Evolutionary conservation across 2,113 vertebrate genomes (phyloP), one percentile per base, ranked within the genome.

Genomic region (Pogonocichla stellata): DNA sequence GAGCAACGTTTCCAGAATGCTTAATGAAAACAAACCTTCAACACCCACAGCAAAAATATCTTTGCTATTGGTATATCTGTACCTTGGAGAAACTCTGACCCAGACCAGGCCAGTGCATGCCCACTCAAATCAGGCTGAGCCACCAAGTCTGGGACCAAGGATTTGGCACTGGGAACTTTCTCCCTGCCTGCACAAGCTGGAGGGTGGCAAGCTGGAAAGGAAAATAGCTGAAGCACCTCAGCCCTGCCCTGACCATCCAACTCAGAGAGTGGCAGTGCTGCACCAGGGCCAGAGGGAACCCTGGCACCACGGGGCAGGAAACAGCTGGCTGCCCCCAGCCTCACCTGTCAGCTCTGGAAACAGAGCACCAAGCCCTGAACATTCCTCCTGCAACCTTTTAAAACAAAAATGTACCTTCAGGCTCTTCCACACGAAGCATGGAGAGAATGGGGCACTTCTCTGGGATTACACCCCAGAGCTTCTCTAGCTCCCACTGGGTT

Each of bases 11-110:
- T 67, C 93, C 56, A 28, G 95, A 90, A 86, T 79, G 34, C 79
- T 25, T 91, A 83, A 90, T 92, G 94, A 93, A 95, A 95, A 93
- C 86, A 87, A 88, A 95, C 74, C 86, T 71, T 77, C 88, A 62
- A 45, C 73, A 42, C 19, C 66, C 64, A 29, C 2, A 4, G 26
- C 45, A 57, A 80, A 94, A 93, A 71, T n/a, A 70, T 34, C 51
- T 47, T n/a, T 42, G 23, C 51, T 80, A 2, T 71, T 58, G 90
- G 51, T 51, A 47, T 79, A 25, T 80, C 90, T 88, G 94, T 65
- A 45, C 84, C 73, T 81, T 17, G 18, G 43, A 79, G 69, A n/a
- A 92, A 48, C 0, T 2, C 23, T 80, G 25, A 78, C 51, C 56
- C 34, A 4, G 48, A 66, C 38, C 10, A 28, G 36, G 31, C 6